phyloP scores from a whole-genome alignment of 2,888 invertebrate species.

The Sinopyrophorus schimmeli region DNA sequence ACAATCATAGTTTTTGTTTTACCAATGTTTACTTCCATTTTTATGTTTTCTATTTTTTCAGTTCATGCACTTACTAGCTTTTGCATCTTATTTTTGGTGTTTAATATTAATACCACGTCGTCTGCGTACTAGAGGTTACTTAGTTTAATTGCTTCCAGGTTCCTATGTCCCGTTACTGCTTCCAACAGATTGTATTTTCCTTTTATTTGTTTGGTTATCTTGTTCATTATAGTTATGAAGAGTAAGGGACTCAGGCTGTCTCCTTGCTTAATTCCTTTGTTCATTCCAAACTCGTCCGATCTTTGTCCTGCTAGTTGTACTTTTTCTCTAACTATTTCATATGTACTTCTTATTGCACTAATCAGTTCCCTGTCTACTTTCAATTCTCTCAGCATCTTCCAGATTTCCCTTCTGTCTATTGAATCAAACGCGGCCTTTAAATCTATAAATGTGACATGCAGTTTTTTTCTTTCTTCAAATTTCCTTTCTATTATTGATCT shows the following conservation, averaged over 20 bases:
- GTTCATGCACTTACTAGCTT: no score
- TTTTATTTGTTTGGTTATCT: slow-evolving; percentile 1
- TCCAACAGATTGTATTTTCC: slow-evolving; percentile 1
- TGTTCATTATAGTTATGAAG: slow-evolving; percentile 5
- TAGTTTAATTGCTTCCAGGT: neutral
- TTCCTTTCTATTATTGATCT: slow-evolving; percentile 6
- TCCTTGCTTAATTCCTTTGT: slow-evolving; percentile 8
- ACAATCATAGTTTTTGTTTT: no score
- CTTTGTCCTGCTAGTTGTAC: slow-evolving; percentile 7
- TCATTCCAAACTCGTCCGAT: slow-evolving; percentile 10
- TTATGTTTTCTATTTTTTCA: no score
- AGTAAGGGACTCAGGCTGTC: slow-evolving; percentile 5
- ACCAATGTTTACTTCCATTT: no score
- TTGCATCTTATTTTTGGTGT: no score
- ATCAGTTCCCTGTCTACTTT: slow-evolving; percentile 1
- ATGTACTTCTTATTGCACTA: slow-evolving; percentile 5
- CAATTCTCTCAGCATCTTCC: slow-evolving; percentile 5
- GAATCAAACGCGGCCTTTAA: slow-evolving; percentile 2
- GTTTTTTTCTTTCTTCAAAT: slow-evolving; percentile 7
- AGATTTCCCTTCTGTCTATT: slow-evolving; percentile 8
- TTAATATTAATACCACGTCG: no score
- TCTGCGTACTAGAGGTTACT: neutral
- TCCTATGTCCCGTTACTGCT: neutral
- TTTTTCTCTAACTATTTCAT: slow-evolving; percentile 7
- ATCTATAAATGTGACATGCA: neutral